Percentiles rank a stretch among this genome's conserved stretches.
These are phyloP conservation scores for Celastrina argiolus DNA, from an alignment of 2,888 invertebrate species.

Conservation along the genomic window DNA sequence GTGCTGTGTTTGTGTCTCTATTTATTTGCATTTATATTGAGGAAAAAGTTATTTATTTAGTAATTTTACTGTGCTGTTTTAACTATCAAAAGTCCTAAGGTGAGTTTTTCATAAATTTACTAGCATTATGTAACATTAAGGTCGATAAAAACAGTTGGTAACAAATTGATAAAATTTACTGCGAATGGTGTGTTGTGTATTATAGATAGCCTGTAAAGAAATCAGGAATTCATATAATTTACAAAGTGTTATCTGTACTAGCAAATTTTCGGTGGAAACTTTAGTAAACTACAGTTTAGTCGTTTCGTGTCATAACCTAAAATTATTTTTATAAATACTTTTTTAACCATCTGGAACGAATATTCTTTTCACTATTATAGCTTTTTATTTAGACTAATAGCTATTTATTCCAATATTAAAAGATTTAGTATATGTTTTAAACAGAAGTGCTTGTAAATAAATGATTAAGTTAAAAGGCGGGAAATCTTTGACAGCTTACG, in stretches of 20 bases:
- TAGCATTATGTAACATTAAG: constrained; percentile 57
- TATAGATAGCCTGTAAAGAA: constrained; percentile 1
- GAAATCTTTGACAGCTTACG: constrained; percentile 20
- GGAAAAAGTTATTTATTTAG: constrained; percentile 1
- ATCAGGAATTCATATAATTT: neutral
- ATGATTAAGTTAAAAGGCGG: constrained; percentile 14
- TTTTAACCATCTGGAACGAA: neutral
- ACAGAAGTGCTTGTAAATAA: neutral
- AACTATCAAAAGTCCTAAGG: constrained; percentile 40
- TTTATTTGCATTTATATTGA: constrained; percentile 36
- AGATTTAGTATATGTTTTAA: neutral
- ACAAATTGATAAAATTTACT: constrained; percentile 37
- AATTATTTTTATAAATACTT: constrained; percentile 13
- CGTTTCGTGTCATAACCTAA: constrained; percentile 28
- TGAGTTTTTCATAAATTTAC: constrained; percentile 43
- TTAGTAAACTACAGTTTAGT: constrained; percentile 24
- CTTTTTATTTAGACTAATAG: neutral
- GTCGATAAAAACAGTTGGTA: constrained; percentile 39
- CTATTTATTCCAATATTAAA: neutral
- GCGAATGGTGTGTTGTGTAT: constrained; percentile 15
- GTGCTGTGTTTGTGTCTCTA: constrained; percentile 52
- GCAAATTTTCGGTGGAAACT: constrained; percentile 53
- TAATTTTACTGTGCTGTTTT: neutral
- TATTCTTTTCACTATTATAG: neutral
- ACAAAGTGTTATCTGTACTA: neutral